Evolutionary conservation across 2,797 vertebrate species (phyloP), one percentile per base, ranked within the genome.

Genomic region (Cuniculus paca): DNA sequence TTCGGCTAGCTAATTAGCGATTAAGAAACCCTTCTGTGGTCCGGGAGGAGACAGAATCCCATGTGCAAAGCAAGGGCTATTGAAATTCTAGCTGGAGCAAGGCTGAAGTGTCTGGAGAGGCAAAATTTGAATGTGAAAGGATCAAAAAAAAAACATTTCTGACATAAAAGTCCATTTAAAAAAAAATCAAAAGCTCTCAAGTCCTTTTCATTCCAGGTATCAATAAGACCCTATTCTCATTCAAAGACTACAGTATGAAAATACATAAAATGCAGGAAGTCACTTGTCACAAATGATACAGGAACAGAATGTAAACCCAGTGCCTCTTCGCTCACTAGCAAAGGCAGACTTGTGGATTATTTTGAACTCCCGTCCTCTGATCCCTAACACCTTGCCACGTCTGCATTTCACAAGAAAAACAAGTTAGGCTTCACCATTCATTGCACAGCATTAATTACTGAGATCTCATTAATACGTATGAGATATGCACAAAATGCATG

Each of bases 141-240:
- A 98, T 97, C 88, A 98, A 98, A 98, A 75, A 34, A n/a, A 65
- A 65, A 65, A 65, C 87, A 63, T 94, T 87, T 75, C 56, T 98
- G 88, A 91, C 78, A 3, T 97, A 94, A 98, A 97, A 91, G 95
- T 98, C 97, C 94, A 97, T 93, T 98, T 72, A 91, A 94, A 94
- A 91, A 90, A 16, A 90, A 16, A 54, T 95, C 97, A 97, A 98
- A 98, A 97, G 82, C 90, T 80, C 14, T 14, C 0, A 39, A 97
- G 93, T 77, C 96, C 96, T 80, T 97, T 98, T 98, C 97, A 98
- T 80, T 96, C 96, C 95, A 98, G 97, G 91, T 98, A 97, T 97
- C 98, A 98, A 98, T 98, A 97, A 97, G 85, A n/a, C n/a, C 72
- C 90, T 98, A 65, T 97, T 97, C 80, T 95, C 75, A 63, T 56